phyloP scores from a whole-genome alignment of 2,888 invertebrate genomes.

The Pegoplata infirma region DNA sequence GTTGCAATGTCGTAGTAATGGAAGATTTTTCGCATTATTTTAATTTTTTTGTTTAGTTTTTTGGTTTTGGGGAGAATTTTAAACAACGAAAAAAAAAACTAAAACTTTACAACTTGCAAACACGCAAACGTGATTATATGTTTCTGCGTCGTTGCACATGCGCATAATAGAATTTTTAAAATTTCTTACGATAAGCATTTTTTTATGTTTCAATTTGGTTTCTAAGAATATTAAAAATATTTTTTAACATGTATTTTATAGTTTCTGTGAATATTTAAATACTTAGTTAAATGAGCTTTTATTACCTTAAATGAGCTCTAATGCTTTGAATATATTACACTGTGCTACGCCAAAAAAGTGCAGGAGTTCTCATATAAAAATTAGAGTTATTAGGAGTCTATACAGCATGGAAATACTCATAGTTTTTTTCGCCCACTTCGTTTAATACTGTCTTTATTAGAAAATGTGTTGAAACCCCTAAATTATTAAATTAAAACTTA shows the following conservation, averaged over 20 bases:
- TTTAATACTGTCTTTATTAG: too few relatives aligned
- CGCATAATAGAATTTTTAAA: constrained; percentile 44
- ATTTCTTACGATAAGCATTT: neutral
- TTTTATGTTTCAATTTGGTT: neutral
- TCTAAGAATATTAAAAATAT: neutral
- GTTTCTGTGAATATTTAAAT: neutral
- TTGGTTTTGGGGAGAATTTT: constrained; percentile 42
- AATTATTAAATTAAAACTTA: too few relatives aligned
- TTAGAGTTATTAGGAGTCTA: too few relatives aligned
- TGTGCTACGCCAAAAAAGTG: too few relatives aligned
- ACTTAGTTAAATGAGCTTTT: neutral
- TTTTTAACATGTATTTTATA: neutral
- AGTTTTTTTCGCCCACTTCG: too few relatives aligned
- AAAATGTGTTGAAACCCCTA: too few relatives aligned
- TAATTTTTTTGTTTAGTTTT: too few relatives aligned
- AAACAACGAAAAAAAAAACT: neutral
- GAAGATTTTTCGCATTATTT: constrained; percentile 37
- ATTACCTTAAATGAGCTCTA: too few relatives aligned
- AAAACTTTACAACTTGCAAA: constrained; percentile 42
- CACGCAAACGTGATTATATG: constrained; percentile 54
- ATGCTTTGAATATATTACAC: too few relatives aligned
- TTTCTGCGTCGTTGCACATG: constrained; percentile 58
- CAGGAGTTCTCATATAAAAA: too few relatives aligned
- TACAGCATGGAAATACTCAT: too few relatives aligned
- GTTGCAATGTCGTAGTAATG: constrained; percentile 11